phyloP scores from a whole-genome alignment of 2,113 vertebrate genomes.

The Polypterus senegalus region DNA sequence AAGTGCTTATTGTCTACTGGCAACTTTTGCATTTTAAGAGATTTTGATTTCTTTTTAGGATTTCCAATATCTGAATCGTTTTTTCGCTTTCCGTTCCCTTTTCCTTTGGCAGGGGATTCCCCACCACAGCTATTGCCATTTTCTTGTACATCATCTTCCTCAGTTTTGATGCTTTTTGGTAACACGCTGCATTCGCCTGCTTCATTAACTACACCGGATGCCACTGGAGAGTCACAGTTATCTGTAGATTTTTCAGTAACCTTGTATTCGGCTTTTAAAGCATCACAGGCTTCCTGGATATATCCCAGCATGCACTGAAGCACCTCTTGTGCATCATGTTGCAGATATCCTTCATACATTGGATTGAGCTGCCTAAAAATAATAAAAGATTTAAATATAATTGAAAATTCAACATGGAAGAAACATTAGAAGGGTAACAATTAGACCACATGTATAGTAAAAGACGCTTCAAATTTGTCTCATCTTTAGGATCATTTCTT shows the following conservation, averaged over 20 bases:
- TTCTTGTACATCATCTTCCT: constrained; percentile 1
- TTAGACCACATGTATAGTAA: no score
- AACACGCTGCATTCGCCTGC: not conserved
- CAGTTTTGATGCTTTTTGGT: not conserved
- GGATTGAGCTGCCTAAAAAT: constrained; percentile 79
- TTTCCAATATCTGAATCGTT: constrained; percentile 78
- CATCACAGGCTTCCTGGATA: constrained; percentile 84
- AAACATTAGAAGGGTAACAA: no score
- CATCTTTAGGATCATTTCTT: no score
- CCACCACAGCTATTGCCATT: constrained; percentile 27
- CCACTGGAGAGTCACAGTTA: not conserved
- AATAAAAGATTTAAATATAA: no score
- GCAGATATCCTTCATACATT: constrained; percentile 94
- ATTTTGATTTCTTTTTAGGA: constrained; percentile 80
- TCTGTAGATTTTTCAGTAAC: constrained; percentile 21
- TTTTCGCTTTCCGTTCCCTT: constrained; percentile 75
- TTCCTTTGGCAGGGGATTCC: constrained; percentile 36
- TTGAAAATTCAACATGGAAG: no score
- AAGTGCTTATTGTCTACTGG: constrained; percentile 50
- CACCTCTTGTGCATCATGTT: constrained; percentile 95
- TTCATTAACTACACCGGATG: constrained; percentile 7
- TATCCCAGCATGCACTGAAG: constrained; percentile 91
- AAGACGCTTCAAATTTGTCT: no score
- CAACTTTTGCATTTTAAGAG: constrained; percentile 52
- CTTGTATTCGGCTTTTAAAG: constrained; percentile 71